Conservation (phyloP, 2,888 invertebrate genomes). For the Orthonychiurus folsomi region DNA sequence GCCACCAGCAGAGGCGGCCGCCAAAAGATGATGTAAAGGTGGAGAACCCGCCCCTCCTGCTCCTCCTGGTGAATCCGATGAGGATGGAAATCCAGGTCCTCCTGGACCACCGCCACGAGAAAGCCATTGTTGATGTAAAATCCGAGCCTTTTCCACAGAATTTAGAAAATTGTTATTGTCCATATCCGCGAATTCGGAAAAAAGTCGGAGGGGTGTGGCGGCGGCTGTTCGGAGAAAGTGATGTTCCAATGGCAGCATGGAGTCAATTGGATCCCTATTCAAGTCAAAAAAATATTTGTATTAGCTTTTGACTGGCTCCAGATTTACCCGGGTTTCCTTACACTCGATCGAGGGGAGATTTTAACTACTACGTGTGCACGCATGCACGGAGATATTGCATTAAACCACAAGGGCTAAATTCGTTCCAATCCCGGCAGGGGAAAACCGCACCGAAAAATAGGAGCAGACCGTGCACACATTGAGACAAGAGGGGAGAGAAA, state of each 20-base stretch:
- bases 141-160: constrained; percentile 45
- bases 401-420: constrained; percentile 14
- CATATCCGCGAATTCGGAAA: constrained; percentile 51
- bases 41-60: constrained; percentile 23
- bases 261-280: constrained; percentile 63
- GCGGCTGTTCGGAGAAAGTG: constrained; percentile 55
- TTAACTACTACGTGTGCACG: background rate
- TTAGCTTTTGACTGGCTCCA: background rate
- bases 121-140: constrained; percentile 43
- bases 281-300: background rate
- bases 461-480: background rate
- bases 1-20: constrained; percentile 33
- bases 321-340: background rate
- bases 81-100: background rate
- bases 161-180: constrained; percentile 52
- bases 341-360: background rate
- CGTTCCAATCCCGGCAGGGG: constrained; percentile 17
- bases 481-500: background rate
- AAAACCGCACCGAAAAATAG: background rate
- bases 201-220: constrained; percentile 48
- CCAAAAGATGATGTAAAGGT: constrained; percentile 31
- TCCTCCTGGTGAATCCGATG: constrained; percentile 15
- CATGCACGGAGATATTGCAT: background rate
- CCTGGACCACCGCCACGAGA: constrained; percentile 12
- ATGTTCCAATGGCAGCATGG: constrained; percentile 63